phyloP scores from a whole-genome alignment of 2,888 invertebrate species.

The Lottia scabra region DNA sequence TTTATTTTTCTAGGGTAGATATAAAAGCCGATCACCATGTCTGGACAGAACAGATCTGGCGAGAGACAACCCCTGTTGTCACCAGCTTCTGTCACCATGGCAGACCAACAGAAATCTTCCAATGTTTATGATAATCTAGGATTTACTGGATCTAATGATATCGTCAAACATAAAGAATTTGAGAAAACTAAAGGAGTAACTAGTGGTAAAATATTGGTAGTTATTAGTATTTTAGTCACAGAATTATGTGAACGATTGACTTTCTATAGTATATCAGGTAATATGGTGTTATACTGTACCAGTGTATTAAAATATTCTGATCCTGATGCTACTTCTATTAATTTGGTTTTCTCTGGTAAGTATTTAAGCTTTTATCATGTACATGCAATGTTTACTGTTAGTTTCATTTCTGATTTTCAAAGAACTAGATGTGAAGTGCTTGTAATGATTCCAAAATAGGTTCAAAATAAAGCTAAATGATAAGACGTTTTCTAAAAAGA shows the following conservation, averaged over 20 bases:
- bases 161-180: background rate
- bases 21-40: background rate
- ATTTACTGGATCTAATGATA: background rate
- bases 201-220: conserved; percentile 33
- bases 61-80: conserved; percentile 1
- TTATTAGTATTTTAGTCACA: conserved; percentile 46
- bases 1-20: too few species aligned
- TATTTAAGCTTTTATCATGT: too few species aligned
- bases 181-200: background rate
- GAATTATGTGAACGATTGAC: conserved; percentile 61
- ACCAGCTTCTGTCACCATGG: background rate
- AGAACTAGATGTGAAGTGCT: too few species aligned
- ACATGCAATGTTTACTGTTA: too few species aligned
- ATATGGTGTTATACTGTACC: conserved; percentile 59
- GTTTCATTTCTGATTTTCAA: too few species aligned
- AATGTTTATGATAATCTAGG: background rate
- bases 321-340: conserved; percentile 49
- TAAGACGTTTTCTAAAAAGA: too few species aligned
- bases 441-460: too few species aligned
- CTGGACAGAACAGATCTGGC: background rate
- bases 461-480: too few species aligned
- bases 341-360: conserved; percentile 55
- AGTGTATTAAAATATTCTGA: conserved; percentile 44
- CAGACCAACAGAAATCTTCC: too few species aligned
- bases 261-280: conserved; percentile 58